Evolutionary conservation across 2,797 vertebrate species (phyloP).

Genomic region (Xerus rutilus): DNA sequence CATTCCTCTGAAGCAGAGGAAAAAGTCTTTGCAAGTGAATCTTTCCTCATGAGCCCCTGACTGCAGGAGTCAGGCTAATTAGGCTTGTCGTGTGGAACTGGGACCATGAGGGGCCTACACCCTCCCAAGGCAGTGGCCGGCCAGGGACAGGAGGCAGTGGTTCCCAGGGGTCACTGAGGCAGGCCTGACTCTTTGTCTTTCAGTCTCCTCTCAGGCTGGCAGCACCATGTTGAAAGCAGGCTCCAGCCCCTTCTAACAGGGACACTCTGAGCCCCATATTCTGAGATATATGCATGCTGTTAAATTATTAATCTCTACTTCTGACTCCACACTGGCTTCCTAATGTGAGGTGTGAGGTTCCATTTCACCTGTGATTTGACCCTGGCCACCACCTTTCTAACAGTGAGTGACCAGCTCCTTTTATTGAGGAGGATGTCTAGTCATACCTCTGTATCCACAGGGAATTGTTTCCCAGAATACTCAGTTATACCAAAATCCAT

Average conservation of each 20-base stretch:
- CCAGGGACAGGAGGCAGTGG: neutral
- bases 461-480: neutral
- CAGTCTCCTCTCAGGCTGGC: neutral
- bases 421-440: neutral
- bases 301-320: neutral
- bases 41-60: neutral
- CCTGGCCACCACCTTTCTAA: neutral
- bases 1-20: neutral
- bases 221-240: neutral
- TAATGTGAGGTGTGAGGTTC: neutral
- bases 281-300: neutral
- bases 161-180: neutral
- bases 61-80: accelerated
- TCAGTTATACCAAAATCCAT: neutral
- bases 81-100: accelerated
- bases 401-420: neutral
- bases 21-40: constrained; percentile 2
- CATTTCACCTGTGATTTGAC: neutral
- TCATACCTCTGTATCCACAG: too few species aligned
- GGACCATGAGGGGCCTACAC: neutral
- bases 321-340: neutral
- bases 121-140: neutral
- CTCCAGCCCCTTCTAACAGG: neutral
- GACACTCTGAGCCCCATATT: neutral
- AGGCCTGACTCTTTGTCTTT: neutral